These are phyloP conservation scores for Anguilla obscura DNA, from an alignment of 2,797 vertebrate species.

Conservation along the genomic window DNA sequence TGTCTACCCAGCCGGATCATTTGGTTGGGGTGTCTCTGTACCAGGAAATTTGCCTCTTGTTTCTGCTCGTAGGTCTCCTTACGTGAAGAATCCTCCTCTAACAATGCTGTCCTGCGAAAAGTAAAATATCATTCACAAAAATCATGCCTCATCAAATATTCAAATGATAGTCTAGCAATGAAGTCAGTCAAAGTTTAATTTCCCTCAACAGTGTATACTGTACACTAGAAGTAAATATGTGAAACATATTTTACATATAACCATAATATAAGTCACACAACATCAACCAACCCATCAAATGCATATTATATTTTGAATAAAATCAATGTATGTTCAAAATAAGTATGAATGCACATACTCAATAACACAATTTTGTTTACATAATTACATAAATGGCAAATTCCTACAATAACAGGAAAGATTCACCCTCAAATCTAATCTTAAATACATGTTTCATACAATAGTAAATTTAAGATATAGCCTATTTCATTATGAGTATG, in stretches of 20 bases:
- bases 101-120: slow-evolving; percentile 45
- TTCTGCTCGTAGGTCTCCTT: slow-evolving; percentile 52
- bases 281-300: background rate
- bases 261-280: background rate
- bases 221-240: too few species aligned
- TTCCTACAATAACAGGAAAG: background rate
- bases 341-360: background rate
- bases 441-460: too few species aligned
- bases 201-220: too few species aligned
- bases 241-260: background rate
- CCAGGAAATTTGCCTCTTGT: slow-evolving; percentile 49
- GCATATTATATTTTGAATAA: background rate
- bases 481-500: background rate
- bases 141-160: background rate
- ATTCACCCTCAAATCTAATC: background rate
- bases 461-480: background rate
- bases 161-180: background rate
- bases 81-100: slow-evolving; percentile 42
- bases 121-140: background rate
- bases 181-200: too few species aligned
- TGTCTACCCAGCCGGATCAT: slow-evolving; percentile 49
- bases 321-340: background rate
- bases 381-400: background rate
- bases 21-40: slow-evolving; percentile 50
- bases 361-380: too few species aligned